Conservation (phyloP, 2,797 vertebrate genomes). For the Smutsia temminckii region DNA sequence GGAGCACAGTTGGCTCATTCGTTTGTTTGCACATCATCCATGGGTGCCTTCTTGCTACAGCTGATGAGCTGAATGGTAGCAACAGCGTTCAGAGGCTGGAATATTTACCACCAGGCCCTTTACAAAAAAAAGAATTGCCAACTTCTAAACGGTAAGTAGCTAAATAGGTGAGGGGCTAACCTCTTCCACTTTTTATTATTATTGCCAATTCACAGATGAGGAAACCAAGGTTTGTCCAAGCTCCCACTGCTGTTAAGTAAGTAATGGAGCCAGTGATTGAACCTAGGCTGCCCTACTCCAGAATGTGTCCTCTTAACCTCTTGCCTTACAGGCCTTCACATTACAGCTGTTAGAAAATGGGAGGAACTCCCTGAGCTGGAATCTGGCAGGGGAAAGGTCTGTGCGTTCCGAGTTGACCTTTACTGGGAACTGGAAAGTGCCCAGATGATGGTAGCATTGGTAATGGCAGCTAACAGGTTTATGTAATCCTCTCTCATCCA, state of each 20-base stretch:
- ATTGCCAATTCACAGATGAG: background rate
- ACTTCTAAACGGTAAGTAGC: background rate
- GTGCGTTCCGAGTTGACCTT: background rate
- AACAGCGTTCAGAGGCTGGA: background rate
- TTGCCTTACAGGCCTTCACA: background rate
- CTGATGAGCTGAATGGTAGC: background rate
- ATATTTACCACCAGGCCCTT: background rate
- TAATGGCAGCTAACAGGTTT: background rate
- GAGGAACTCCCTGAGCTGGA: background rate
- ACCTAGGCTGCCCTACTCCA: background rate
- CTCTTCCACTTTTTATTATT: background rate
- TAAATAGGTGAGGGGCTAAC: background rate
- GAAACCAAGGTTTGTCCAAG: no score
- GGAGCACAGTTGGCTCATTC: no score
- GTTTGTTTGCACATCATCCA: background rate
- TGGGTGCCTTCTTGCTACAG: background rate
- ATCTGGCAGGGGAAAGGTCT: background rate
- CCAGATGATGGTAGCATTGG: background rate
- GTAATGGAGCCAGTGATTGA: background rate
- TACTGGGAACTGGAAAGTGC: background rate
- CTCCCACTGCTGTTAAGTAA: background rate
- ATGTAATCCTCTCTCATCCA: no score
- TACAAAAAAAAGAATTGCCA: background rate
- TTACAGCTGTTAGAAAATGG: background rate
- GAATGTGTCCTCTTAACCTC: background rate